These are phyloP conservation scores for Ctena decussata DNA, from an alignment of 2,888 invertebrate species.

Conservation along the genomic window DNA sequence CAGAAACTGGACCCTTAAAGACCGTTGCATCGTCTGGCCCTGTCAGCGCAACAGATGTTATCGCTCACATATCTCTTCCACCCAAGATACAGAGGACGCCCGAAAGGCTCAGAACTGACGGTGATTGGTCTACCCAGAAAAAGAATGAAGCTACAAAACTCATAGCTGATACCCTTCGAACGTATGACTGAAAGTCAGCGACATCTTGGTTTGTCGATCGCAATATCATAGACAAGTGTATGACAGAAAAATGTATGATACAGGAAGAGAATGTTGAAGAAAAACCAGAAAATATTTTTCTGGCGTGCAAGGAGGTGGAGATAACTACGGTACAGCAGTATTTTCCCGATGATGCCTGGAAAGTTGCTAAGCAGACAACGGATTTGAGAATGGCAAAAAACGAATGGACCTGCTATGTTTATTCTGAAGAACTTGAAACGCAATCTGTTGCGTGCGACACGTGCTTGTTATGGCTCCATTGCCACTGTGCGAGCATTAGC, in stretches of 20 bases:
- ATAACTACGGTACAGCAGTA: background rate
- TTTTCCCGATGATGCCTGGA: background rate
- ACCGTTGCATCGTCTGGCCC: too few species aligned
- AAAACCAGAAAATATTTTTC: background rate
- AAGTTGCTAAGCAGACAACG: background rate
- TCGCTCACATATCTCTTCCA: too few species aligned
- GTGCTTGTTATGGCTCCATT: background rate
- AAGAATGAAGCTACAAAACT: background rate
- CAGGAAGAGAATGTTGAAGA: background rate
- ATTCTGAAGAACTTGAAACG: background rate
- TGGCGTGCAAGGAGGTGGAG: background rate
- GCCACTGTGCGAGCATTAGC: background rate
- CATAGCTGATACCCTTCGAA: background rate
- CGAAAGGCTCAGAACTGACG: background rate
- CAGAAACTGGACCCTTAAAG: too few species aligned
- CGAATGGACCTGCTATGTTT: background rate
- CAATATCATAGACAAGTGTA: background rate
- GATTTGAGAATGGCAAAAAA: background rate
- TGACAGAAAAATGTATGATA: background rate
- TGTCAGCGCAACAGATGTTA: too few species aligned
- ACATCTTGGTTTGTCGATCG: conserved; percentile 3
- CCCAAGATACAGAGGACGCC: too few species aligned
- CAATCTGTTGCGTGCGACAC: background rate
- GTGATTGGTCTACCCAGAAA: conserved; percentile 9
- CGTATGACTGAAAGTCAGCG: background rate